Base-by-base conservation (phyloP, 2,113 vertebrate species). In the Pterocles gutturalis region DNA sequence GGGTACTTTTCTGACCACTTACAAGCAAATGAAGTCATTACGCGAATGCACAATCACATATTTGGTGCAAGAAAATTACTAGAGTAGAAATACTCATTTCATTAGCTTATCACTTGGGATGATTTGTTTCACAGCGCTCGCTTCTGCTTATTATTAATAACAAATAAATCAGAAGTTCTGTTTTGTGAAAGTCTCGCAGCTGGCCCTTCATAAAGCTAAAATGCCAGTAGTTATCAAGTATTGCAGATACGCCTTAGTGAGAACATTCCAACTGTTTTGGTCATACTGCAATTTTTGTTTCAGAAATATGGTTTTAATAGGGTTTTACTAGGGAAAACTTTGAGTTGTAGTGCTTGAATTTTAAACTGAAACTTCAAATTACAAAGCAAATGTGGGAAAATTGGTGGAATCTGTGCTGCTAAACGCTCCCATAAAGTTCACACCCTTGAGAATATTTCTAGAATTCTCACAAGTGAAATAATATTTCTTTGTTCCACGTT, bases 261-360 rank as follows among this genome's bases (percentile, higher is more conserved):
- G 65, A 97, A 80, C 49, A 76, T 92, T 94, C 85, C 82, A 93
- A 53, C 34, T 69, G 46, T 38, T 93, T 79, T 65, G 88, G 80
- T 79, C 84, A 79, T 72, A 31, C 18, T 72, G 57, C 41, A 83
- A 72, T 60, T 93, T 80, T 70, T 83, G 38, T 69, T 89, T 92
- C 46, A 90, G 92, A 95, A 96, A 88, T 93, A 87, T 82, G 87
- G 84, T 85, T 96, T 95, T 84, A 96, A 96, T 96, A 90, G 55
- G 55, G 34, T 71, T 85, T 92, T 94, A 83, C 57, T 87, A 76
- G 55, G 34, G 34, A 95, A 94, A 94, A 34, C 3, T 7, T 65
- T 57, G 49, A 87, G n/a, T 84, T 31, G 21, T 83, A 86, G 83
- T 21, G 43, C 13, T 67, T 72, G 12, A 62, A 31, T 88, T 86